Conservation (phyloP, 2,888 invertebrate species). For the Lepidochrysops patricia region DNA sequence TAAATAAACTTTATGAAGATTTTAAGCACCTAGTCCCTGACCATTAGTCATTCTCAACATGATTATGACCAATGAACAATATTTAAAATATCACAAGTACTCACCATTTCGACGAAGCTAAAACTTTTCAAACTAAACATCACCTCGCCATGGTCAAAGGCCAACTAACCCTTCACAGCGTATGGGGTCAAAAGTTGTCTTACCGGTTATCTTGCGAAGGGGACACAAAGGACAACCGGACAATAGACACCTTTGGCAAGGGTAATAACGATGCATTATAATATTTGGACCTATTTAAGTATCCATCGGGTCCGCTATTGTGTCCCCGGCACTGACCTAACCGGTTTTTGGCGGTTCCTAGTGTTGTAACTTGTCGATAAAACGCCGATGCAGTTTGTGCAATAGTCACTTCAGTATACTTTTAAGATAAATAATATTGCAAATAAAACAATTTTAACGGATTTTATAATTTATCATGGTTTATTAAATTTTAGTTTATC, state of each 20-base stretch:
- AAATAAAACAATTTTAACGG: too few relatives aligned
- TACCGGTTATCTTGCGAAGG: constrained; percentile 68
- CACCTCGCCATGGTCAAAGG: constrained; percentile 45
- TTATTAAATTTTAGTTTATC: too few relatives aligned
- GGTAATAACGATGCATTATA: constrained; percentile 63
- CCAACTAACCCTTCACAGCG: constrained; percentile 56
- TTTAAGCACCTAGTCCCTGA: too few relatives aligned
- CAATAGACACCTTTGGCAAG: constrained; percentile 50
- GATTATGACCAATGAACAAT: background rate
- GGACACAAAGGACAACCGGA: constrained; percentile 57
- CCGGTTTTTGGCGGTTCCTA: constrained; percentile 53
- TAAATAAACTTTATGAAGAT: too few relatives aligned
- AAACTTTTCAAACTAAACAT: constrained; percentile 6
- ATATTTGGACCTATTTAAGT: constrained; percentile 74
- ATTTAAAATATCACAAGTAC: background rate
- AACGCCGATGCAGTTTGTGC: background rate
- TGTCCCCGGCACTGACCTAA: constrained; percentile 69
- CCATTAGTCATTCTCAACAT: too few relatives aligned
- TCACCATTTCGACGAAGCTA: background rate
- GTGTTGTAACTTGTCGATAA: constrained; percentile 22
- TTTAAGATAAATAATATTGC: too few relatives aligned
- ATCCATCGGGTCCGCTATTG: constrained; percentile 66
- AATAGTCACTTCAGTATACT: too few relatives aligned
- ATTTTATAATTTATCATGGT: too few relatives aligned
- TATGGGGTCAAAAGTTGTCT: constrained; percentile 67